Percentiles rank a stretch among this genome's conserved stretches.
phyloP scores from a whole-genome alignment of 2,797 vertebrate species.

The Melanogrammus aeglefinus region DNA sequence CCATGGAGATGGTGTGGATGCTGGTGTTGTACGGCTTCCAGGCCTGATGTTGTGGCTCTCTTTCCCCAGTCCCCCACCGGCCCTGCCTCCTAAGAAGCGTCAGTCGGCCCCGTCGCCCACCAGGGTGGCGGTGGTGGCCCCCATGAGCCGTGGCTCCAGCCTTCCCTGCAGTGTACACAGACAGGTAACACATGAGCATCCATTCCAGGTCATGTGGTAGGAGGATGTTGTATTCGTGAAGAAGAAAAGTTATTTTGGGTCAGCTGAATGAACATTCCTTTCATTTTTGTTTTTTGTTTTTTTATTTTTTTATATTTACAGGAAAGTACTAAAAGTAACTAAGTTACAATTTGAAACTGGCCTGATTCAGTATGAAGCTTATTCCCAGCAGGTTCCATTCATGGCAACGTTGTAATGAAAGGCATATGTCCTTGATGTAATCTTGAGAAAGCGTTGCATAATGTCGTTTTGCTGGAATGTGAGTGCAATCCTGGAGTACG shows the following conservation, averaged over 20 bases:
- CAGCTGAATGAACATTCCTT: neutral
- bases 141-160: conserved; percentile 95
- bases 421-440: neutral
- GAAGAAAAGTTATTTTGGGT: neutral
- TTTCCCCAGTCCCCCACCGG: conserved; percentile 80
- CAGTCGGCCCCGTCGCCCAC: conserved; percentile 95
- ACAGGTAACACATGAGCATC: conserved; percentile 73
- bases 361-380: too few species aligned
- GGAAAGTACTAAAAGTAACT: too few species aligned
- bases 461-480: neutral
- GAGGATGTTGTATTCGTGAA: neutral
- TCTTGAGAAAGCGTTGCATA: neutral
- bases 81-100: conserved; percentile 93
- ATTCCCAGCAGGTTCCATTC: neutral
- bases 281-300: too few species aligned
- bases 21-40: neutral
- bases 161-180: conserved; percentile 88
- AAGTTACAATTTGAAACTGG: too few species aligned
- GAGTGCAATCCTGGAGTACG: neutral
- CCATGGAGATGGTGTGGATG: neutral
- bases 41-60: neutral
- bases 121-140: conserved; percentile 91
- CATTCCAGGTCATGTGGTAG: neutral
- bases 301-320: too few species aligned
- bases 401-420: neutral